Conservation (phyloP, 1,140 invertebrate species). For the Hyposmocoma kahamanoa region DNA sequence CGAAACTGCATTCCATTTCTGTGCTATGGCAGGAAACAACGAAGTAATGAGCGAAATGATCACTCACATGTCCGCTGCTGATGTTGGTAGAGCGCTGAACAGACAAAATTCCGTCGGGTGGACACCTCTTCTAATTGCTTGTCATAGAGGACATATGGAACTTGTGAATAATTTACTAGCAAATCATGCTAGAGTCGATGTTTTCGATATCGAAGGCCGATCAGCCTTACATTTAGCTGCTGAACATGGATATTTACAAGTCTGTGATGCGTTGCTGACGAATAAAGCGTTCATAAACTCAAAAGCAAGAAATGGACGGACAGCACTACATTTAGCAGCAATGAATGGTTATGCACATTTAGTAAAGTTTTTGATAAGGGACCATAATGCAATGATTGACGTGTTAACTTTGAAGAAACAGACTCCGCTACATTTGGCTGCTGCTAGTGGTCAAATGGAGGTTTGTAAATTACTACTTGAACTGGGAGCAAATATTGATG, state of each 20-base stretch:
- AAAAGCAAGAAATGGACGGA: conserved; percentile 89
- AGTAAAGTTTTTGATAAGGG: conserved; percentile 91
- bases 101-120: conserved; percentile 93
- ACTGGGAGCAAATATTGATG: conserved; percentile 96
- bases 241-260: conserved; percentile 92
- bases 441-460: conserved; percentile 94
- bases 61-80: conserved; percentile 87
- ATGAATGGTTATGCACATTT: conserved; percentile 95
- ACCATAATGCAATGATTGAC: conserved; percentile 95
- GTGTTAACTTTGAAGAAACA: conserved; percentile 94
- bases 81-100: conserved; percentile 95
- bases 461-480: conserved; percentile 96
- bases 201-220: conserved; percentile 97
- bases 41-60: conserved; percentile 96
- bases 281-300: conserved; percentile 99
- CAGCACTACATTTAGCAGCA: conserved; percentile 91
- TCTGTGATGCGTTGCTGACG: conserved; percentile 95
- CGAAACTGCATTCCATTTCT: conserved; percentile 97
- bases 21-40: conserved; percentile 95
- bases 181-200: conserved; percentile 97
- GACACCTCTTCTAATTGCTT: conserved; percentile 96
- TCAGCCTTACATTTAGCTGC: conserved; percentile 96
- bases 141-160: conserved; percentile 85
- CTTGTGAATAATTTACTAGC: conserved; percentile 89
- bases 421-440: conserved; percentile 91